These are phyloP conservation scores for Mormyrops attenuatus DNA, from an alignment of 2,797 vertebrate genomes.

Conservation along the genomic window DNA sequence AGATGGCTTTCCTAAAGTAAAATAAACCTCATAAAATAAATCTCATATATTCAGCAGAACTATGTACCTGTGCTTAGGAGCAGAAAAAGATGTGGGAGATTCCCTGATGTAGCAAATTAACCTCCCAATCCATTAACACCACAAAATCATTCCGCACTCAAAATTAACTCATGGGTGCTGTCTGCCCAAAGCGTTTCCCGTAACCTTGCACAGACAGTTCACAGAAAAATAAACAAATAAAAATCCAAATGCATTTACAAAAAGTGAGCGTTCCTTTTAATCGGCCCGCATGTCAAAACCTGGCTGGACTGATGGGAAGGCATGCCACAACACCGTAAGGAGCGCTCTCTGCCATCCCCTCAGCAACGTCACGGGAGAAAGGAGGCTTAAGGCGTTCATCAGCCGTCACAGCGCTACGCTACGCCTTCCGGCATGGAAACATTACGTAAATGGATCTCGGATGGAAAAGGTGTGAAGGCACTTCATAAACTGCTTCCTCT, in stretches of 20 bases:
- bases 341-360: neutral
- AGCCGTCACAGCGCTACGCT: neutral
- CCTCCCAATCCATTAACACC: neutral
- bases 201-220: neutral
- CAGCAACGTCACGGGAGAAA: neutral
- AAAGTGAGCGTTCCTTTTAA: neutral
- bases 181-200: neutral
- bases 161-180: neutral
- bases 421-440: neutral
- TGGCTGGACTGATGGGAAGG: neutral
- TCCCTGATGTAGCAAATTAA: neutral
- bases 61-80: neutral
- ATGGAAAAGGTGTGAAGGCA: neutral
- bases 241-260: neutral
- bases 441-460: neutral
- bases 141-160: neutral
- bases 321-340: neutral
- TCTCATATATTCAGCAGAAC: neutral
- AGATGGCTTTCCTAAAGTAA: neutral
- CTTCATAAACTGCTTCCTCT: neutral
- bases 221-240: neutral
- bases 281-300: neutral
- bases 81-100: neutral
- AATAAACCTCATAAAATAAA: neutral
- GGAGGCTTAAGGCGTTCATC: neutral